Evolutionary conservation across 2,888 invertebrate genomes (phyloP).

Genomic region (Thymelicus acteon): DNA sequence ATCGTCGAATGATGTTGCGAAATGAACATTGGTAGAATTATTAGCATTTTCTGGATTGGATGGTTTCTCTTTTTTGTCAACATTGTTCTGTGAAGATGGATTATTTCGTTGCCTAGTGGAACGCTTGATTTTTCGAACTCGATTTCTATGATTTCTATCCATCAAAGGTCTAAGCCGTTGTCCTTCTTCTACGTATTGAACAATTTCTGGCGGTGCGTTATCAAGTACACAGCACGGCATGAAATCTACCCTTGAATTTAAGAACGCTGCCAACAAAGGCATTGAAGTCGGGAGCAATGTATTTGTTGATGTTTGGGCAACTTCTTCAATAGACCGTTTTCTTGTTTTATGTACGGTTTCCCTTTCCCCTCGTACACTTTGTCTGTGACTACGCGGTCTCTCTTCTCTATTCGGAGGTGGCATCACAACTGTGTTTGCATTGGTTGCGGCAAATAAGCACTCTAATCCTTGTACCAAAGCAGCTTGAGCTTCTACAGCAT

Average conservation of each 20-base stretch:
- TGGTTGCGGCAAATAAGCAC: conserved; percentile 79
- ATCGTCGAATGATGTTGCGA: conserved; percentile 92
- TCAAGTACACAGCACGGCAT: conserved; percentile 74
- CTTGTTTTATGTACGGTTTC: conserved; percentile 74
- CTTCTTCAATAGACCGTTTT: conserved; percentile 84
- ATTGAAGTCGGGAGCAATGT: conserved; percentile 87
- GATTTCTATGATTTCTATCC: conserved; percentile 79
- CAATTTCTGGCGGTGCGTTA: conserved; percentile 57
- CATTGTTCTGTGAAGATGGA: conserved; percentile 59
- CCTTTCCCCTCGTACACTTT: conserved; percentile 75
- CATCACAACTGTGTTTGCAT: conserved; percentile 80
- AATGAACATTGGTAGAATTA: conserved; percentile 80
- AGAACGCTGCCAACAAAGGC: conserved; percentile 86
- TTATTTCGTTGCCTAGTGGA: conserved; percentile 80
- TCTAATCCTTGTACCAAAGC: conserved; percentile 84
- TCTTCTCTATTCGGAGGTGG: conserved; percentile 74
- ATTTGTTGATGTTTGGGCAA: conserved; percentile 87
- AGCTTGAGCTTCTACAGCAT: conserved; percentile 82
- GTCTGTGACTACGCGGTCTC: conserved; percentile 67
- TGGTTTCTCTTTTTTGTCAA: conserved; percentile 67
- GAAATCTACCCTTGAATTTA: conserved; percentile 85
- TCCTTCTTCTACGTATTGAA: conserved; percentile 63
- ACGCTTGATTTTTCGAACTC: conserved; percentile 84
- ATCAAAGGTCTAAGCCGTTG: conserved; percentile 74
- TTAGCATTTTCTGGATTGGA: conserved; percentile 58